phyloP scores from a whole-genome alignment of 2,113 vertebrate genomes.

The Paramormyrops kingsleyae region DNA sequence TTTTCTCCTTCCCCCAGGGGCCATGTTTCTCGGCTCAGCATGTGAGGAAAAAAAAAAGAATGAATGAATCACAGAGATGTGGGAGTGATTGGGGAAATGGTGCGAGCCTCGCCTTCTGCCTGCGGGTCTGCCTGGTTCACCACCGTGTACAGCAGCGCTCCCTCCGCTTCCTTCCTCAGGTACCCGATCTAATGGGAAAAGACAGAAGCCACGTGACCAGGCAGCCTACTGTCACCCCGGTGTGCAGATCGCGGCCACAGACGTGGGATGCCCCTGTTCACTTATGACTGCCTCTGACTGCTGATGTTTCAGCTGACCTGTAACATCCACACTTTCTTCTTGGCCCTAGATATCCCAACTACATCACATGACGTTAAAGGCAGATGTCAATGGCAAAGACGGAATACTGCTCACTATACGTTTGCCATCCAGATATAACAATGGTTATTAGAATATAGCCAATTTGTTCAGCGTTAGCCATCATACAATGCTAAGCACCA shows the following conservation, averaged over 20 bases:
- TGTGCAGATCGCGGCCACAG: neutral
- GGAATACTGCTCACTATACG: neutral
- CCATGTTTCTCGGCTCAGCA: neutral
- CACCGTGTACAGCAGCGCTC: conserved; percentile 78
- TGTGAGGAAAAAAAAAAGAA: neutral
- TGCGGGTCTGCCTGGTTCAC: conserved; percentile 86
- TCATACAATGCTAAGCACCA: neutral
- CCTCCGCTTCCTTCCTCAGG: conserved; percentile 78
- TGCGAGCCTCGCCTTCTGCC: conserved; percentile 68
- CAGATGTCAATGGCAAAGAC: neutral
- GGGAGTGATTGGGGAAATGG: neutral
- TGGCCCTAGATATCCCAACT: neutral
- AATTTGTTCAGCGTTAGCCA: neutral
- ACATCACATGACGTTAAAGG: neutral
- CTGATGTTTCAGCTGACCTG: neutral
- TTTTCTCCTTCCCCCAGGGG: neutral
- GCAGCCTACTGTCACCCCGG: neutral
- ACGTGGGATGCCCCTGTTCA: neutral
- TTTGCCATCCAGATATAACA: neutral
- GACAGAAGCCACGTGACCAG: conserved; percentile 7
- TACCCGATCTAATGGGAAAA: conserved; percentile 78
- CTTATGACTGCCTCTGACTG: neutral
- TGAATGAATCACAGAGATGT: neutral
- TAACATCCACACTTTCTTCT: neutral
- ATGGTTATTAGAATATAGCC: neutral